Evolutionary conservation across 2,113 vertebrate species (phyloP).

Genomic region (Tachysurus vachellii): DNA sequence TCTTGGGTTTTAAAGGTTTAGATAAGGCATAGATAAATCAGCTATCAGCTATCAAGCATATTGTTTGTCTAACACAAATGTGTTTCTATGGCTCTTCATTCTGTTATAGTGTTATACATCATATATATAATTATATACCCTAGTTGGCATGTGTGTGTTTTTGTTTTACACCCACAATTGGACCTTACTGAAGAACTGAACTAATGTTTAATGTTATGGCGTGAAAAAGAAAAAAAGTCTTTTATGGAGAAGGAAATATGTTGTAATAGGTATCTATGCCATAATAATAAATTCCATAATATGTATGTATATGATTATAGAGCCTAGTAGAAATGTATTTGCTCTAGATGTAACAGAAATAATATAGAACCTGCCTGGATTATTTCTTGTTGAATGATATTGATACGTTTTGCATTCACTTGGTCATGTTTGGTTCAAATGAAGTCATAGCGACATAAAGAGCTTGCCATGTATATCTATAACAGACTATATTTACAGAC

Average conservation of each 20-base stretch:
- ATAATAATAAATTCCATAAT: too few relatives aligned
- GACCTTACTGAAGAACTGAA: neutral
- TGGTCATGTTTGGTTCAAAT: neutral
- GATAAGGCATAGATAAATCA: neutral
- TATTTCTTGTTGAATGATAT: neutral
- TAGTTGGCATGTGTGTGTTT: neutral
- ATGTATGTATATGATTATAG: neutral
- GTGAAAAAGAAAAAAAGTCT: neutral
- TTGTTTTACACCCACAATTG: neutral
- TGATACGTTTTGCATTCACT: neutral
- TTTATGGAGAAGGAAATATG: neutral
- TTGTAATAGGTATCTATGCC: too few relatives aligned
- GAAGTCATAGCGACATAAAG: neutral
- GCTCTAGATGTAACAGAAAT: neutral
- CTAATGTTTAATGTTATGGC: neutral
- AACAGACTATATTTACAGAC: too few relatives aligned
- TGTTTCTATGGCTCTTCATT: neutral
- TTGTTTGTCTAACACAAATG: neutral
- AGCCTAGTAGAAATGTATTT: neutral
- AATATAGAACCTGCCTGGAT: neutral
- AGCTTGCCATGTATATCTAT: neutral
- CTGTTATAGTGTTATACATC: too few relatives aligned
- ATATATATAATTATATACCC: neutral
- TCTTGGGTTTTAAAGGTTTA: neutral
- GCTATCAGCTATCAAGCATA: neutral